phyloP scores from a whole-genome alignment of 2,797 vertebrate genomes.

The Acanthopagrus latus region DNA sequence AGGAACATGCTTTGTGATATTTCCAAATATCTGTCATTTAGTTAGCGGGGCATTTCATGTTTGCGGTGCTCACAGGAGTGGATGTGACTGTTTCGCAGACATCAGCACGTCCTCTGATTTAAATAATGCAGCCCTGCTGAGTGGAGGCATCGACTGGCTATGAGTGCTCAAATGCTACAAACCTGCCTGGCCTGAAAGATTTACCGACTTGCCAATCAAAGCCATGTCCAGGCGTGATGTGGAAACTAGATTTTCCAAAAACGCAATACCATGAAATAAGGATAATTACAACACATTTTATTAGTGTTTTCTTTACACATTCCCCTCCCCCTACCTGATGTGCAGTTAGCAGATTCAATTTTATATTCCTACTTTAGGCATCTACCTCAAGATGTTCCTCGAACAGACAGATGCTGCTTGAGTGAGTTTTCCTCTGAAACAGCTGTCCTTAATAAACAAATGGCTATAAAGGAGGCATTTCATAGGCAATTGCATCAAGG shows the following conservation, averaged over 20 bases:
- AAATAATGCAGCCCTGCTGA: slow-evolving; percentile 63
- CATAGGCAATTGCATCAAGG: slow-evolving; percentile 71
- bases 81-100: slow-evolving; percentile 36
- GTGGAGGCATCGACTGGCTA: slow-evolving; percentile 41
- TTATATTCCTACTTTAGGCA: slow-evolving; percentile 11
- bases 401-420: slow-evolving; percentile 71
- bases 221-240: slow-evolving; percentile 15
- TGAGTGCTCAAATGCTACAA: slow-evolving; percentile 52
- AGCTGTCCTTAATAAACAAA: slow-evolving; percentile 78
- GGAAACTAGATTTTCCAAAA: slow-evolving; percentile 6
- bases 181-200: slow-evolving; percentile 46
- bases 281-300: background rate
- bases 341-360: slow-evolving; percentile 7
- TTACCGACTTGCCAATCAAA: slow-evolving; percentile 48
- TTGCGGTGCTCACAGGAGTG: slow-evolving; percentile 22
- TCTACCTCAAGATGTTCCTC: slow-evolving; percentile 30
- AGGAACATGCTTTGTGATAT: slow-evolving; percentile 18
- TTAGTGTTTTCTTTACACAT: slow-evolving; percentile 3
- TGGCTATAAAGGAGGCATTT: slow-evolving; percentile 68
- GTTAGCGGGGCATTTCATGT: slow-evolving; percentile 25
- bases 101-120: slow-evolving; percentile 38
- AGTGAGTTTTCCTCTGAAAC: slow-evolving; percentile 60
- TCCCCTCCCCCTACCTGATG: slow-evolving; percentile 7
- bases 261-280: slow-evolving; percentile 8
- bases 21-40: slow-evolving; percentile 43